Evolutionary conservation across 2,113 vertebrate genomes (phyloP), one percentile per base, ranked within the genome.

Genomic region (Empidonax traillii): DNA sequence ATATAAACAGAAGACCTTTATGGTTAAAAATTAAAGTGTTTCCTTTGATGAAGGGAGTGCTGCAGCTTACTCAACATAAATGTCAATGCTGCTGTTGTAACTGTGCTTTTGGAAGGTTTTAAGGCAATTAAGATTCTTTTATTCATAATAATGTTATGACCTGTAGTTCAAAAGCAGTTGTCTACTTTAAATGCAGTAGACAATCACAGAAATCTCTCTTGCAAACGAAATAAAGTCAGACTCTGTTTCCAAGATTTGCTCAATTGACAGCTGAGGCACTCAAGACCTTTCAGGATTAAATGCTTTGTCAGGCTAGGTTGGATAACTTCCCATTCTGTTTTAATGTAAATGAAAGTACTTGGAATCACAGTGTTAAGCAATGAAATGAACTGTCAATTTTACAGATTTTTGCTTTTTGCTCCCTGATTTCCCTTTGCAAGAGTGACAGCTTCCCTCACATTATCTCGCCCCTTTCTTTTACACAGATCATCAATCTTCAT

Each of bases 91-190:
- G 66, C 55, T 77, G 41, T 69, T 90, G 25, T 79, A 79, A 58
- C 55, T 74, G 22, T 85, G 30, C 17, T 65, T 89, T 90, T 83
- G 73, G 31, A 91, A 94, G 41, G 59, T 51, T 52, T 77, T 90
- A 94, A 87, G 83, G 71, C 71, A 92, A 83, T 93, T 93, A 93
- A 68, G 20, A 15, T 41, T 80, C 44, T 75, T 96, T 80, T 31
- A 87, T 59, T 87, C 49, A 79, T n/a, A 74, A 46, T 52, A 87
- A 77, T 59, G 20, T n/a, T 43, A 72, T 76, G 66, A 44, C 25
- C 46, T 69, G 24, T 53, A 71, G 49, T 90, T 92, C 83, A 71
- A 89, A 93, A 91, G 43, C 47, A 79, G 53, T 83, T 95, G 28
- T 17, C 81, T 83, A 55, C 15, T 72, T 33, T 72, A 84, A 79